Percentiles rank a stretch among this genome's conserved stretches.
Conservation (phyloP, 2,113 vertebrate genomes). For the Zosterops japonicus region DNA sequence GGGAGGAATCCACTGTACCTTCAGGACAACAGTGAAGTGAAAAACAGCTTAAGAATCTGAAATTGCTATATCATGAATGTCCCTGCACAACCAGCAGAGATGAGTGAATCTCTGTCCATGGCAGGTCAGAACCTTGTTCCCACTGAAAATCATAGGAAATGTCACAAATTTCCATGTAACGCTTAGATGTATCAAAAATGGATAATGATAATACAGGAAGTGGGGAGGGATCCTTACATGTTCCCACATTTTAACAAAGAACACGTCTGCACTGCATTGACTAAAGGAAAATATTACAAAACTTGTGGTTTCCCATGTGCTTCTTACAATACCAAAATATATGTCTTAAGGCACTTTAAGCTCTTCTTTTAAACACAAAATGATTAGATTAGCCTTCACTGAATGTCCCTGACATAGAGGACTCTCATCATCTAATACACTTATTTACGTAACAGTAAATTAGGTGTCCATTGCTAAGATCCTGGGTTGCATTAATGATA, state of each 20-base stretch:
- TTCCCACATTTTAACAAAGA: neutral
- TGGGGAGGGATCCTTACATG: neutral
- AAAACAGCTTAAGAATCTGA: neutral
- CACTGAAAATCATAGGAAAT: neutral
- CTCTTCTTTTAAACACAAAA: neutral
- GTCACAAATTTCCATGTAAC: neutral
- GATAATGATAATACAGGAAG: neutral
- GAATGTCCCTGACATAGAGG: neutral
- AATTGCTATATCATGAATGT: neutral
- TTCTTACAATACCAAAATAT: neutral
- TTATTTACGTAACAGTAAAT: neutral
- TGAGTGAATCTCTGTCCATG: neutral
- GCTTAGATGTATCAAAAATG: neutral
- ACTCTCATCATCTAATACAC: neutral
- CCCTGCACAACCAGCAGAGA: neutral
- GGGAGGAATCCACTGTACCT: rapidly evolving
- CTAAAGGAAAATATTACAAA: neutral
- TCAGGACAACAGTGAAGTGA: neutral
- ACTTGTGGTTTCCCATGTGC: neutral
- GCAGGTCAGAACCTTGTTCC: neutral
- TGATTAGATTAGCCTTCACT: neutral
- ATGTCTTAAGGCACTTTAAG: neutral
- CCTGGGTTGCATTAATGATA: neutral
- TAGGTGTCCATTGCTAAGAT: neutral
- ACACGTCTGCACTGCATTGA: neutral